A percentile compares a stretch with the other conserved stretches of the same genome.
These are phyloP conservation scores for Pseudanteris insignis DNA, from an alignment of 2,888 invertebrate genomes.

Conservation along the genomic window DNA sequence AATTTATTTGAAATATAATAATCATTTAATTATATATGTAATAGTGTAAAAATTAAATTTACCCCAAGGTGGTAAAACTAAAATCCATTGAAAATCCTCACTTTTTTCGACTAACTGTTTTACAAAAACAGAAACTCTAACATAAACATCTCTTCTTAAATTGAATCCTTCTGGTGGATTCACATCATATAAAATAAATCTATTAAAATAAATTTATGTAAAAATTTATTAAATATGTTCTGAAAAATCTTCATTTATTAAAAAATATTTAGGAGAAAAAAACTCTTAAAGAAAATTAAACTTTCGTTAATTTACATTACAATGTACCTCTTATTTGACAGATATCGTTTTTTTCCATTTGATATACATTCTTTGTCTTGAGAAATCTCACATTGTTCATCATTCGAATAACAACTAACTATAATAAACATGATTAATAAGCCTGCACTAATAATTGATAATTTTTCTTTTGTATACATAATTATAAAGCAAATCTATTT, in stretches of 20 bases:
- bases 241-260: no score
- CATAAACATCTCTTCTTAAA: slow-evolving; percentile 93
- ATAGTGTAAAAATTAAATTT: slow-evolving; percentile 47
- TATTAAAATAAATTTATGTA: slow-evolving; percentile 59
- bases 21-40: background rate
- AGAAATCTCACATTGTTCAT: no score
- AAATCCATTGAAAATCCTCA: slow-evolving; percentile 68
- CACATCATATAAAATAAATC: slow-evolving; percentile 90
- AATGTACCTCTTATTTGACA: background rate
- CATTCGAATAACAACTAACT: no score
- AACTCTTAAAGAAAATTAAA: no score
- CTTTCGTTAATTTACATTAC: no score
- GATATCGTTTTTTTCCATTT: background rate
- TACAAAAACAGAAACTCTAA: slow-evolving; percentile 88
- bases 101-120: slow-evolving; percentile 71
- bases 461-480: no score
- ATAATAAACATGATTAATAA: no score
- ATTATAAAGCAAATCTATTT: no score
- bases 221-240: slow-evolving; percentile 1
- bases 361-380: no score
- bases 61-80: slow-evolving; percentile 94
- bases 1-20: background rate
- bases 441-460: no score
- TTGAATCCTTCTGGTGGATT: slow-evolving; percentile 98
- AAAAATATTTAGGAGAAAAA: no score